Evolutionary conservation across 1,140 invertebrate genomes (phyloP).

Genomic region (Sinonovacula constricta): DNA sequence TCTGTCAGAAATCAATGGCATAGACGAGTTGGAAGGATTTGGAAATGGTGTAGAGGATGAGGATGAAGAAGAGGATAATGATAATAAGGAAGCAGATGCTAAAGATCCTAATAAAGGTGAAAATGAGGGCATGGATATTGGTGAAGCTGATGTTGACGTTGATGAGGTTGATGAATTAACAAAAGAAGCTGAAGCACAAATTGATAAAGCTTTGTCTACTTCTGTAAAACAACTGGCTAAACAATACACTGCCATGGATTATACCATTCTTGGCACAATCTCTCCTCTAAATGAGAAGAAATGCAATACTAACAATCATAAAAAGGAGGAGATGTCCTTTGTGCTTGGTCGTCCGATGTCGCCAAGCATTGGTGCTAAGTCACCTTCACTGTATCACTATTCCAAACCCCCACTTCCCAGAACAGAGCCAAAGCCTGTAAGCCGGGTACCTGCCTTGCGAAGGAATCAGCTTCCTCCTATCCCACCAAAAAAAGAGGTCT

Average conservation of each 20-base stretch:
- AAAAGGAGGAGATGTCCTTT: slow-evolving; percentile 34
- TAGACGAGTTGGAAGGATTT: slow-evolving; percentile 15
- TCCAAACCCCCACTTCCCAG: background rate
- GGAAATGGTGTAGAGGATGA: background rate
- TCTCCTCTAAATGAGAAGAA: slow-evolving; percentile 29
- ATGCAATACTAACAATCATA: background rate
- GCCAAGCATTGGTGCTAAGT: background rate
- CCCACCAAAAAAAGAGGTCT: background rate
- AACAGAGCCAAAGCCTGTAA: background rate
- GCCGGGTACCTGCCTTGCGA: background rate
- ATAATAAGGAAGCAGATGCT: background rate
- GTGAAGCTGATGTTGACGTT: slow-evolving; percentile 1
- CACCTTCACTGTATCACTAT: slow-evolving; percentile 7
- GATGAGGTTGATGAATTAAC: slow-evolving; percentile 2
- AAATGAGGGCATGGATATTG: slow-evolving; percentile 11
- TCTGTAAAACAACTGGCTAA: background rate
- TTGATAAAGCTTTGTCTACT: slow-evolving; percentile 13
- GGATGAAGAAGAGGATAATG: background rate
- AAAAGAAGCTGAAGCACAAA: slow-evolving; percentile 4
- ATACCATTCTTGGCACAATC: slow-evolving; percentile 43
- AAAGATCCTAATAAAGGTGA: background rate
- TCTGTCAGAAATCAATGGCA: slow-evolving; percentile 45
- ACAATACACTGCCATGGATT: slow-evolving; percentile 32
- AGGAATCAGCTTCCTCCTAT: slow-evolving; percentile 2
- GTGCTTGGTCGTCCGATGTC: slow-evolving; percentile 26